These are phyloP conservation scores for Lynx canadensis DNA, from an alignment of 2,113 vertebrate species.

Conservation along the genomic window DNA sequence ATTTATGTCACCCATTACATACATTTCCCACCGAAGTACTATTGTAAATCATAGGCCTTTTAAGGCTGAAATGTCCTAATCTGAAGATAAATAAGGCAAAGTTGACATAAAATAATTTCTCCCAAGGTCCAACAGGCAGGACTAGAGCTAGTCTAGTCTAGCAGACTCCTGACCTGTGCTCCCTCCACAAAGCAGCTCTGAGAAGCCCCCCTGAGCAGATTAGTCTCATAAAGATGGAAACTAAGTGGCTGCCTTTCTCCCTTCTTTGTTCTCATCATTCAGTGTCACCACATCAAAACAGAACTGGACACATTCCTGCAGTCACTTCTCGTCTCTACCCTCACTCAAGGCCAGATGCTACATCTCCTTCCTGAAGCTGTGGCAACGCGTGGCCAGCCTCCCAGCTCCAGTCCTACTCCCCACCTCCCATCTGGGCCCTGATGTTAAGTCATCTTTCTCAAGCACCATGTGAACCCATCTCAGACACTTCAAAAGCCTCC, in stretches of 20 bases:
- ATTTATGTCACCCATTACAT: background rate
- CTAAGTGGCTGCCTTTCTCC: background rate
- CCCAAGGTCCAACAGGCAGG: background rate
- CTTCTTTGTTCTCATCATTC: background rate
- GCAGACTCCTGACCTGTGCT: background rate
- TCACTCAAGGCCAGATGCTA: background rate
- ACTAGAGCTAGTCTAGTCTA: background rate
- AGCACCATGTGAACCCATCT: background rate
- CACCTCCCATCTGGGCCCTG: background rate
- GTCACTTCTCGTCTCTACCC: background rate
- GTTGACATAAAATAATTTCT: background rate
- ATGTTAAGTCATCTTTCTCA: background rate
- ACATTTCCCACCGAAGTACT: constrained; percentile 12
- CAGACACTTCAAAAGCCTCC: background rate
- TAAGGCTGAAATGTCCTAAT: background rate
- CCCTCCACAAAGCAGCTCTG: background rate
- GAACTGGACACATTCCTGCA: background rate
- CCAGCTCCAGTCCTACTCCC: background rate
- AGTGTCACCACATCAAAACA: background rate
- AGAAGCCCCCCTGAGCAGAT: background rate
- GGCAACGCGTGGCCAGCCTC: background rate
- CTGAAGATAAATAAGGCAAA: constrained; percentile 21
- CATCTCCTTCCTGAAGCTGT: background rate
- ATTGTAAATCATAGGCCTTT: constrained; percentile 37
- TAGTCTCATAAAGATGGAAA: background rate